Evolutionary conservation across 2,888 invertebrate genomes (phyloP).

Genomic region (Zaprionus bogoriensis): DNA sequence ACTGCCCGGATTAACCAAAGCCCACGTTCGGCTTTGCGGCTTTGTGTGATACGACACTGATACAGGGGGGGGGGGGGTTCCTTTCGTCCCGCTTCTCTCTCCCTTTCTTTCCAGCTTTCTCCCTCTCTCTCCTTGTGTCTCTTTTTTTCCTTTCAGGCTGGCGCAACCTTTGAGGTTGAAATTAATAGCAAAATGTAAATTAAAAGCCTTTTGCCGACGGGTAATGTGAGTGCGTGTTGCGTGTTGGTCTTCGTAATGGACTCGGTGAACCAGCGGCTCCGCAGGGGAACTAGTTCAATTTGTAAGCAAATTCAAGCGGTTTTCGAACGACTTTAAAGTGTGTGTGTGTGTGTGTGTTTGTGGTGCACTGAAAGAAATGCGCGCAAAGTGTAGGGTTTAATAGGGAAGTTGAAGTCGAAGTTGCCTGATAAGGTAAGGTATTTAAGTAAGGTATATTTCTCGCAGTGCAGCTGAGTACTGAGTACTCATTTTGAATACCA

Average conservation of each 20-base stretch:
- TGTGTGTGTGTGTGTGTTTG: no score
- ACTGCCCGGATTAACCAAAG: slow-evolving; percentile 62
- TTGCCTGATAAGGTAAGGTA: no score
- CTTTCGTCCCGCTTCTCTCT: neutral
- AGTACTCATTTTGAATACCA: neutral
- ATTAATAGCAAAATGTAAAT: slow-evolving; percentile 73
- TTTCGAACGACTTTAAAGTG: slow-evolving; percentile 11
- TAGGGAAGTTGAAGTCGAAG: neutral
- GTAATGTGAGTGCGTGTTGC: slow-evolving; percentile 26
- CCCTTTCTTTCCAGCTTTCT: neutral
- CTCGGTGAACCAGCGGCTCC: slow-evolving; percentile 5
- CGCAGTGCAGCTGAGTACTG: neutral
- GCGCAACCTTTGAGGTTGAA: slow-evolving; percentile 61
- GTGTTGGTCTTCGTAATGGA: slow-evolving; percentile 20
- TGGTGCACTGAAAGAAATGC: neutral
- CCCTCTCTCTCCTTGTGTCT: neutral
- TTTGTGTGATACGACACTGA: slow-evolving; percentile 63
- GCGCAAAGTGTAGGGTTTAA: neutral
- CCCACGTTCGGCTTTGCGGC: slow-evolving; percentile 66
- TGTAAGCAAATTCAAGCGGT: slow-evolving; percentile 4
- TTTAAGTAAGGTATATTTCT: no score
- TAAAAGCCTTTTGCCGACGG: slow-evolving; percentile 53
- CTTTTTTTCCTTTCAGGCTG: slow-evolving; percentile 1
- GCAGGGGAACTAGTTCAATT: neutral
- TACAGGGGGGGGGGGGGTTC: no score